Evolutionary conservation across 1,140 invertebrate species (phyloP).

Genomic region (Caenorhabditis elegans): WBcel235 BX284605.5:2065501-2066000

Average conservation of each 20-base stretch:
- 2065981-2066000: background rate
- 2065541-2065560: too few species aligned
- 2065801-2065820: background rate
- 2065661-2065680: constrained; percentile 33
- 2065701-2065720: constrained; percentile 24
- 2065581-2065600: too few species aligned
- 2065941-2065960: constrained; percentile 24
- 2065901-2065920: constrained; percentile 26
- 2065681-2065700: constrained; percentile 35
- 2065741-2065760: constrained; percentile 18
- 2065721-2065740: constrained; percentile 17
- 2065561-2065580: too few species aligned
- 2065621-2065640: too few species aligned
- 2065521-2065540: too few species aligned
- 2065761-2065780: background rate
- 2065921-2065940: constrained; percentile 36
- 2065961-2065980: constrained; percentile 39
- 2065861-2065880: background rate
- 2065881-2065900: constrained; percentile 26
- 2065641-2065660: too few species aligned
- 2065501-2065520: too few species aligned
- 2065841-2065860: background rate
- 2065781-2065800: background rate
- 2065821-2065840: background rate
- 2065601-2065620: too few species aligned